A percentile compares a stretch with the other conserved stretches of the same genome.
phyloP scores from a whole-genome alignment of 2,113 vertebrate genomes.

The Nannospalax galili region DNA sequence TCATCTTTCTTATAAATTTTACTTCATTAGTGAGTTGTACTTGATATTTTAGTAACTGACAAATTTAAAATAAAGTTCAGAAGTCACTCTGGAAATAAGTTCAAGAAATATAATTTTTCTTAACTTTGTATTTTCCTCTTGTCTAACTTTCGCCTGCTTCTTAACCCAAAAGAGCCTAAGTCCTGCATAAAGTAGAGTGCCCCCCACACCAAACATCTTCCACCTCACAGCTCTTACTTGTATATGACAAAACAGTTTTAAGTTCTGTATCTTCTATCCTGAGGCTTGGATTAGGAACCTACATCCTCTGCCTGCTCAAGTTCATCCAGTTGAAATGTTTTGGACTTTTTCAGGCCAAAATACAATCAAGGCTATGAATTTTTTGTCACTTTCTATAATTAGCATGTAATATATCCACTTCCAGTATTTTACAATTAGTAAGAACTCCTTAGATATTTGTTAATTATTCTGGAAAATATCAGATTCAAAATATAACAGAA shows the following conservation, averaged over 20 bases:
- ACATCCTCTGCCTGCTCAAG: neutral
- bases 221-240: neutral
- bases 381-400: neutral
- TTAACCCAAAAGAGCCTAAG: neutral
- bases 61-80: constrained; percentile 23
- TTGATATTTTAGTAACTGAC: neutral
- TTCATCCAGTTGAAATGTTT: neutral
- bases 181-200: neutral
- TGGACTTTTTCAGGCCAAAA: neutral
- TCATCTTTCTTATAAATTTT: neutral
- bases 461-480: neutral
- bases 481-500: neutral
- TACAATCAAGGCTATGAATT: neutral
- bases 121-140: neutral
- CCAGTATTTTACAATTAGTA: neutral
- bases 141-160: neutral
- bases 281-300: neutral
- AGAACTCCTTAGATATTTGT: neutral
- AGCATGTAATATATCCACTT: neutral
- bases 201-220: neutral
- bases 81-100: neutral
- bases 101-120: neutral
- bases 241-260: neutral
- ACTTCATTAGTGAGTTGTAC: neutral
- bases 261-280: neutral